Percentiles rank a stretch among this genome's conserved stretches.
These are phyloP conservation scores for Xiphophorus birchmanni DNA, from an alignment of 2,797 vertebrate genomes.

Conservation along the genomic window DNA sequence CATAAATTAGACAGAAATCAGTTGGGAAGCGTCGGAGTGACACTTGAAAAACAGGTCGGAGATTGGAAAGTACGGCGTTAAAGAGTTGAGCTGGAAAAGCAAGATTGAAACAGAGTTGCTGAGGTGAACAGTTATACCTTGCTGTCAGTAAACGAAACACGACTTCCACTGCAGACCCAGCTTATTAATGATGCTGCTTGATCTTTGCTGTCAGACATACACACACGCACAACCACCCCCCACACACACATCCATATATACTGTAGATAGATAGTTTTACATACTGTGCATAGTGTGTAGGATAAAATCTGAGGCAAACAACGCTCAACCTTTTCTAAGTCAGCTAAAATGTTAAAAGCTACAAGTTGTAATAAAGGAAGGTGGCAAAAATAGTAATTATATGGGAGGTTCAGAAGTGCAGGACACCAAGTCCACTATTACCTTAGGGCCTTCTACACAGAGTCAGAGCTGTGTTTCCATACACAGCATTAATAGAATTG, in stretches of 20 bases:
- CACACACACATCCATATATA: not conserved
- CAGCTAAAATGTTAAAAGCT: not conserved
- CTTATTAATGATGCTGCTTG: constrained; percentile 48
- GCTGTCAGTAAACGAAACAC: constrained; percentile 32
- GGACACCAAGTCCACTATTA: not conserved
- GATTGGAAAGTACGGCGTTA: constrained; percentile 27
- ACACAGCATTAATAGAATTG: not conserved
- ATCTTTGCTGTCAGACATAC: constrained; percentile 15
- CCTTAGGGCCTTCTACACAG: not conserved
- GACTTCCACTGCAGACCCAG: constrained; percentile 32
- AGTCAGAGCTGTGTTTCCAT: not conserved
- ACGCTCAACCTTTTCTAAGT: not conserved
- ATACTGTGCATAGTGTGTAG: not conserved
- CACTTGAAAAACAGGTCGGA: constrained; percentile 26
- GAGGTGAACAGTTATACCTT: constrained; percentile 1
- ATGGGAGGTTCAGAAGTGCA: not conserved
- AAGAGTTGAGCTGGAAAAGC: constrained; percentile 33
- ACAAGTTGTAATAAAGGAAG: not conserved
- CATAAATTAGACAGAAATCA: constrained; percentile 17
- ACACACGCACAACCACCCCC: not conserved
- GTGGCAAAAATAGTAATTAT: not conserved
- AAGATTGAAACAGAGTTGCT: constrained; percentile 29
- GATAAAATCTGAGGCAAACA: not conserved
- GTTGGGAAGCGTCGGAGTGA: constrained; percentile 24
- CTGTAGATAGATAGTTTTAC: not conserved